Percentiles rank a stretch among this genome's conserved stretches.
Conservation (phyloP, 1,140 invertebrate genomes). For the Cydia pomonella region DNA sequence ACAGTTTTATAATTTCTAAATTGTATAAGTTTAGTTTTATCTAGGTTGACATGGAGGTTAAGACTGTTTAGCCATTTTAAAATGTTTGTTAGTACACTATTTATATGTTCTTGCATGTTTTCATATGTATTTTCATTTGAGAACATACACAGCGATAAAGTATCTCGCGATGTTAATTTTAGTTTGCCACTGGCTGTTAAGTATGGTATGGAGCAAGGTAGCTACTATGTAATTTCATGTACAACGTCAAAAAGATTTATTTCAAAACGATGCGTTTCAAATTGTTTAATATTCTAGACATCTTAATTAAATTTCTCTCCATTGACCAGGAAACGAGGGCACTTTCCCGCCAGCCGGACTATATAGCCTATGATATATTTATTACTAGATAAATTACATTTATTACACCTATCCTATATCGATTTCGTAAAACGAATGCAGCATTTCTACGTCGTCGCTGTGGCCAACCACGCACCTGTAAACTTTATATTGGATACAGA, state of each 20-base stretch:
- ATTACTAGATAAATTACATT: background rate
- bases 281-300: slow-evolving; percentile 13
- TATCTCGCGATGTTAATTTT: too few relatives aligned
- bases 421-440: slow-evolving; percentile 2
- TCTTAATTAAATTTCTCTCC: slow-evolving; percentile 5
- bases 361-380: background rate
- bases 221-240: background rate
- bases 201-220: too few relatives aligned
- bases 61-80: too few relatives aligned
- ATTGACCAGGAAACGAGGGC: background rate
- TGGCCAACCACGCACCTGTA: background rate
- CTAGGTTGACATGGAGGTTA: too few relatives aligned
- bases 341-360: background rate
- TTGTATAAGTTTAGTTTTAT: too few relatives aligned
- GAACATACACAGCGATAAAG: too few relatives aligned
- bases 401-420: background rate
- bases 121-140: too few relatives aligned
- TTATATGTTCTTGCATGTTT: too few relatives aligned
- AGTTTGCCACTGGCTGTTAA: too few relatives aligned
- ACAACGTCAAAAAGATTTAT: background rate
- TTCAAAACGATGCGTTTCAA: background rate
- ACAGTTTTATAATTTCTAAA: too few relatives aligned
- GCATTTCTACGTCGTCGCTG: background rate
- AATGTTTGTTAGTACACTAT: too few relatives aligned
- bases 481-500: background rate